Evolutionary conservation across 2,113 vertebrate genomes (phyloP).

Genomic region (Misgurnus anguillicaudatus): DNA sequence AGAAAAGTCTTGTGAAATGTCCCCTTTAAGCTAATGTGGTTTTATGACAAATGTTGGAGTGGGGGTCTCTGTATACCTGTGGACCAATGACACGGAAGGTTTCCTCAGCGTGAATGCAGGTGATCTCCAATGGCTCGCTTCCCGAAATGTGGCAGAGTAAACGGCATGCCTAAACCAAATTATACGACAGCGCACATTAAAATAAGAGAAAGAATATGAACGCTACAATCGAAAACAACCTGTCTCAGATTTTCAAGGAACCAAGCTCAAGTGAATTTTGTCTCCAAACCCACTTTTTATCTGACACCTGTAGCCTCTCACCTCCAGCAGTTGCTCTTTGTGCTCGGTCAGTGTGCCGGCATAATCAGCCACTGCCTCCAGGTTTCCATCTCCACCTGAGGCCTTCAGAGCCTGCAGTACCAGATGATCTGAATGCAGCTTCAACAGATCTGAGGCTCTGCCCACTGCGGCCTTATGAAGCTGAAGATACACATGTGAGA

Average conservation of each 20-base stretch:
- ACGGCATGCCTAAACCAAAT: constrained; percentile 80
- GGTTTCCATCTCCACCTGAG: constrained; percentile 89
- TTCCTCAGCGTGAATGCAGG: constrained; percentile 94
- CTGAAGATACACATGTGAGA: constrained; percentile 63
- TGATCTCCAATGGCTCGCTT: constrained; percentile 94
- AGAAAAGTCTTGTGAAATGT: too few species aligned
- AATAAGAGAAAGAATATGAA: neutral
- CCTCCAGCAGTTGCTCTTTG: constrained; percentile 95
- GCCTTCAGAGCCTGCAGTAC: constrained; percentile 88
- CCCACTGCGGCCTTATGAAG: constrained; percentile 86
- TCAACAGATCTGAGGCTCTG: constrained; percentile 85
- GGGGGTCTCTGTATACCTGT: constrained; percentile 78
- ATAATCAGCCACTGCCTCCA: constrained; percentile 89
- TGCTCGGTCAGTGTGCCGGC: constrained; percentile 91
- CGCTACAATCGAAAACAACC: too few species aligned
- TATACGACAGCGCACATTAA: neutral
- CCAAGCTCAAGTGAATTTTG: too few species aligned
- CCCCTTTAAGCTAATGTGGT: neutral
- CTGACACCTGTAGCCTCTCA: constrained; percentile 58
- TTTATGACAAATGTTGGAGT: neutral
- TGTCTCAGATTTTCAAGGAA: too few species aligned
- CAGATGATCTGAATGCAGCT: constrained; percentile 85
- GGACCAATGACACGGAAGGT: constrained; percentile 96
- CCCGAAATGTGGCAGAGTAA: constrained; percentile 93
- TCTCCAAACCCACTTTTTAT: too few species aligned